Conservation (phyloP, 2,888 invertebrate genomes). For the Lasius platythorax region DNA sequence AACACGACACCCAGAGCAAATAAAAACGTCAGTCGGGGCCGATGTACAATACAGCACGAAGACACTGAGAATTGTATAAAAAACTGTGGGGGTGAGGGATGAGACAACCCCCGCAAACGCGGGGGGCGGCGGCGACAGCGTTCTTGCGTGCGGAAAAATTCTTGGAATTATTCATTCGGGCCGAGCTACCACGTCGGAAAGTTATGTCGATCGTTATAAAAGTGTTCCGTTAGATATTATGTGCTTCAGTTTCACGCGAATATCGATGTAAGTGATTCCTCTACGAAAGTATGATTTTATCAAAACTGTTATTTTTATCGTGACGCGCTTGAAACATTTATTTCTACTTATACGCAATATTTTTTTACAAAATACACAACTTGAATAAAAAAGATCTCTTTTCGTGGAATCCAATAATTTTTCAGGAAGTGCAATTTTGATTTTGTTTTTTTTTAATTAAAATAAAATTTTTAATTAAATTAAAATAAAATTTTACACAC, state of each 20-base stretch:
- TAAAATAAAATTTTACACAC: neutral
- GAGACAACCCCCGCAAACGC: slow-evolving; percentile 8
- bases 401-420: neutral
- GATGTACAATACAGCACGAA: slow-evolving; percentile 41
- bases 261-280: slow-evolving; percentile 9
- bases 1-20: slow-evolving; percentile 76
- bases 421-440: neutral
- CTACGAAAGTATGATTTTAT: slow-evolving; percentile 12
- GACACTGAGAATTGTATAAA: slow-evolving; percentile 29
- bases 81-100: neutral
- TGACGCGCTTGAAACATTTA: neutral
- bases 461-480: neutral
- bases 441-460: neutral
- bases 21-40: slow-evolving; percentile 59
- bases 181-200: neutral
- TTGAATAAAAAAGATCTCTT: neutral
- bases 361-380: neutral
- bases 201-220: slow-evolving; percentile 32
- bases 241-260: neutral
- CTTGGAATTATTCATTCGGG: slow-evolving; percentile 47
- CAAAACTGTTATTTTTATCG: neutral
- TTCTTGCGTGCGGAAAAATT: slow-evolving; percentile 41
- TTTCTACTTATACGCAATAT: neutral
- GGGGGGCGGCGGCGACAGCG: neutral
- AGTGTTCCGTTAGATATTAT: neutral